phyloP scores from a whole-genome alignment of 2,888 invertebrate genomes.

The Hemaris fuciformis region DNA sequence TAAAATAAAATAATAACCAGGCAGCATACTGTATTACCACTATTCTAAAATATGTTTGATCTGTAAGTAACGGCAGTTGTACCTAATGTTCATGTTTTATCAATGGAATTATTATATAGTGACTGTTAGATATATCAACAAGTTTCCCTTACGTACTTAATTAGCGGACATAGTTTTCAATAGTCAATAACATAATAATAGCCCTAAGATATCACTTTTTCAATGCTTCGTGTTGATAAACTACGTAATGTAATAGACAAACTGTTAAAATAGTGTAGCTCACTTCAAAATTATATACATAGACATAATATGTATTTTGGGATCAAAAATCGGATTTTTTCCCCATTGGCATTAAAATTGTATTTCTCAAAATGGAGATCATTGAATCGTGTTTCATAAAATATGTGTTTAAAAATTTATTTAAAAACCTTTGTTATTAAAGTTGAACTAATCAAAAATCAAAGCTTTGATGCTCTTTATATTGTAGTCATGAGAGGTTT shows the following conservation, averaged over 20 bases:
- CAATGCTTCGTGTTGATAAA: slow-evolving; percentile 39
- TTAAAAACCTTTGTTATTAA: not conserved
- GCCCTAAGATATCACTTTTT: slow-evolving; percentile 44
- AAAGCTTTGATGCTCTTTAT: not conserved
- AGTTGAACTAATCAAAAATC: not conserved
- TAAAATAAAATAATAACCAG: slow-evolving; percentile 17
- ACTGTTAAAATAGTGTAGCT: slow-evolving; percentile 21
- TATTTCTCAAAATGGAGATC: slow-evolving; percentile 11
- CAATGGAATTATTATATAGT: slow-evolving; percentile 37
- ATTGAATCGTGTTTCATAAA: slow-evolving; percentile 19
- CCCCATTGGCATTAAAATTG: slow-evolving; percentile 32
- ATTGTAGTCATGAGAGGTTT: not conserved
- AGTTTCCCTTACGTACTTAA: slow-evolving; percentile 67
- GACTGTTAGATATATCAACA: slow-evolving; percentile 39
- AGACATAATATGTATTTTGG: slow-evolving; percentile 50
- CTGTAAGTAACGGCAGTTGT: slow-evolving; percentile 14
- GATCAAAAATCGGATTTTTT: slow-evolving; percentile 62
- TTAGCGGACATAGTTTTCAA: slow-evolving; percentile 61
- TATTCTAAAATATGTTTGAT: not conserved
- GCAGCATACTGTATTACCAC: not conserved
- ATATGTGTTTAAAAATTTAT: slow-evolving; percentile 2
- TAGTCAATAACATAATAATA: slow-evolving; percentile 55
- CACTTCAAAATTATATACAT: slow-evolving; percentile 8
- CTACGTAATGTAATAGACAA: slow-evolving; percentile 23
- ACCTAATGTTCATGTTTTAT: slow-evolving; percentile 33